Evolutionary conservation across 2,888 invertebrate species (phyloP), one percentile per base, ranked within the genome.

Genomic region (Stratiomys singularior): DNA sequence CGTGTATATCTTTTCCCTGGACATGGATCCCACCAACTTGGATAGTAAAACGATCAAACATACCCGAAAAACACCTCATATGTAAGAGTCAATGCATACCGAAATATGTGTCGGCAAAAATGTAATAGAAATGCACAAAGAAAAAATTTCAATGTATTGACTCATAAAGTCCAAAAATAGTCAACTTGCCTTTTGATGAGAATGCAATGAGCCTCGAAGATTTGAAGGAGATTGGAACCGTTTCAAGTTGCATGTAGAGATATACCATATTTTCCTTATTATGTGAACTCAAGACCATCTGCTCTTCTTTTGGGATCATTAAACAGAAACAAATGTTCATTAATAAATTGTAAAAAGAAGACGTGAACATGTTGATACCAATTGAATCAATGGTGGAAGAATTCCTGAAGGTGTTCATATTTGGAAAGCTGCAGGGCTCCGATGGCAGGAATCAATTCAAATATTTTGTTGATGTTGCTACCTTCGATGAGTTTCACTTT

Each of bases 81-180:
- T 37, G 37, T 37, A 9, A 5, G 9, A 3, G 3, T 5, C 37
- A 37, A 37, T 37, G 9, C 5, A 3, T 5, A 37, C 9, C 37
- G 37, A 37, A 37, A 37, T 5, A 37, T 37, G 9, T 37, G 37
- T 37, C 37, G 37, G 37, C n/a, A 37, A 37, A 37, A 37, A 37
- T 37, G 37, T 37, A 37, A 37, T 37, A 37, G 9, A 37, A 37
- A 37, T 5, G 9, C 9, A 9, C 37, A 37, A 5, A 52, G 52
- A 15, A 52, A 52, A 52, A 52, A 52, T 52, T 52, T 37, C n/a
- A n/a, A 37, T 15, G 15, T 7, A 60, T 60, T 60, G 60, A 60
- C 60, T 69, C 69, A 69, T 47, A 69, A 46, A 69, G 47, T 69
- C 69, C 69, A 69, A 69, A 69, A 69, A 69, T 69, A 69, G 69